Evolutionary conservation across 2,113 vertebrate species (phyloP).

Genomic region (Oryzias celebensis): DNA sequence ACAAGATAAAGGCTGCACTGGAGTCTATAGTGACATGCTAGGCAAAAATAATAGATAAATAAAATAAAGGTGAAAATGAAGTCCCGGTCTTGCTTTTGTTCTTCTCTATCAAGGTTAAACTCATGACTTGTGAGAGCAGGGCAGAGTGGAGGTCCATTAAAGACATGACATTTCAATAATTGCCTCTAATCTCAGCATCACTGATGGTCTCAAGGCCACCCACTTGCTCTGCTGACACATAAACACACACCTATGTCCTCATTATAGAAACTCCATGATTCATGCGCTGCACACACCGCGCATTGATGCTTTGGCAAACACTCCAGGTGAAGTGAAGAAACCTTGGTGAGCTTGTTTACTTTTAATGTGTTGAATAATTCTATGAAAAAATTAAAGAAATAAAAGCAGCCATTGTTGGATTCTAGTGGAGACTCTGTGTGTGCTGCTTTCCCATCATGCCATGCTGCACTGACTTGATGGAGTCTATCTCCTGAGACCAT

Average conservation of each 20-base stretch:
- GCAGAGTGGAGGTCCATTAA: conserved; percentile 50
- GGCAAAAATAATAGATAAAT: neutral
- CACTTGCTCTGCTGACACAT: conserved; percentile 19
- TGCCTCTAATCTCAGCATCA: conserved; percentile 65
- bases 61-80: conserved; percentile 4
- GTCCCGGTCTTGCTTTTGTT: conserved; percentile 1
- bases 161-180: conserved; percentile 69
- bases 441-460: conserved; percentile 7
- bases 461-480: conserved; percentile 5
- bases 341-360: neutral
- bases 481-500: neutral
- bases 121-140: conserved; percentile 32
- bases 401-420: neutral
- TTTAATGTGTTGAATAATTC: neutral
- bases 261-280: conserved; percentile 44
- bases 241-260: conserved; percentile 16
- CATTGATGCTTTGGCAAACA: neutral
- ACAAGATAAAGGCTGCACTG: no score
- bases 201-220: conserved; percentile 41
- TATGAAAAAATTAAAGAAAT: neutral
- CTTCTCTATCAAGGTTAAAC: conserved; percentile 50
- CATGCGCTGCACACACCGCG: conserved; percentile 17
- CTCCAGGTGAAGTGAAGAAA: neutral
- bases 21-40: neutral
- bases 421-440: neutral